Evolutionary conservation across 2,113 vertebrate genomes (phyloP).

Genomic region (Tympanuchus pallidicinctus): DNA sequence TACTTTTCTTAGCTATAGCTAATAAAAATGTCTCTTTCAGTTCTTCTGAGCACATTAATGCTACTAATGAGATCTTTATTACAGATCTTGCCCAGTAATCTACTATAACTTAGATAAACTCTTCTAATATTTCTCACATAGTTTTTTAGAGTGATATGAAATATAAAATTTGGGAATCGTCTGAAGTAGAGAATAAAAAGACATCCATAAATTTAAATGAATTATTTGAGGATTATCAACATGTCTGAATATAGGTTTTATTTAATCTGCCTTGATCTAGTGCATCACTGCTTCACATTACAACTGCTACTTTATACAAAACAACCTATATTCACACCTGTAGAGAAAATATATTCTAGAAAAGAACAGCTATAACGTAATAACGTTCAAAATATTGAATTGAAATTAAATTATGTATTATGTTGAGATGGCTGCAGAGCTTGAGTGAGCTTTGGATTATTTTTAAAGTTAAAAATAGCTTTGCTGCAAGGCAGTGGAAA

Average conservation of each 20-base stretch:
- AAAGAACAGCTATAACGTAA: neutral
- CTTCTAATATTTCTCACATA: neutral
- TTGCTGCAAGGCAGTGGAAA: neutral
- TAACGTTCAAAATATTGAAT: neutral
- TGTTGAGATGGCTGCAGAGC: neutral
- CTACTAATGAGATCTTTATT: neutral
- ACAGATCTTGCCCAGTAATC: neutral
- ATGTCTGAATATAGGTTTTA: neutral
- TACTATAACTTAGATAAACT: neutral
- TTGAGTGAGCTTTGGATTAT: neutral
- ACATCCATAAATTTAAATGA: neutral
- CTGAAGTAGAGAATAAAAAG: neutral
- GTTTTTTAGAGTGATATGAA: neutral
- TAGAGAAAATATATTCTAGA: neutral
- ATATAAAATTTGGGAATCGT: neutral
- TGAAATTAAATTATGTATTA: neutral
- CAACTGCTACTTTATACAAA: neutral
- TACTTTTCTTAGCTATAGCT: neutral
- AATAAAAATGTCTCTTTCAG: neutral
- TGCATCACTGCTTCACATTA: neutral
- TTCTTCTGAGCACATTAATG: neutral
- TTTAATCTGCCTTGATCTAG: neutral
- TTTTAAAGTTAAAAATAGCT: neutral
- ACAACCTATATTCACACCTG: neutral
- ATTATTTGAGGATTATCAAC: neutral